Percentiles rank a stretch among this genome's conserved stretches.
These are phyloP conservation scores for Cosmia trapezina DNA, from an alignment of 2,888 invertebrate genomes.

Conservation along the genomic window DNA sequence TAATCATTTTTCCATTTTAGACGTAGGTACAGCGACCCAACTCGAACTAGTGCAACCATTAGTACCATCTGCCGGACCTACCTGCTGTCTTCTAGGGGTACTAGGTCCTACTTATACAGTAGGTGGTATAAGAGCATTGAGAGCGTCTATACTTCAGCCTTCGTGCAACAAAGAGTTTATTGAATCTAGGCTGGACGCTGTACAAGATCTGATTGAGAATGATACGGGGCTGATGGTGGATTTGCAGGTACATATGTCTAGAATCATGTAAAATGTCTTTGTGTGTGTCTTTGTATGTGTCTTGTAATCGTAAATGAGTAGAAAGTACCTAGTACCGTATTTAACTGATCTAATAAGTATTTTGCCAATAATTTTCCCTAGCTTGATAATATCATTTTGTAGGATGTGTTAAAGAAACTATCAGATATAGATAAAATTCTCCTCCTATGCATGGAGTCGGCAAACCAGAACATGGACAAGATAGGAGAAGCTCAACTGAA, in stretches of 20 bases:
- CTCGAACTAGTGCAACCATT: constrained; percentile 93
- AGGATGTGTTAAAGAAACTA: constrained; percentile 92
- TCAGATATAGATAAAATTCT: constrained; percentile 95
- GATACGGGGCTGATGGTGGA: constrained; percentile 91
- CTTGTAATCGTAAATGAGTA: no score
- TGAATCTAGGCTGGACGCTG: constrained; percentile 92
- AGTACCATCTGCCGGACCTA: constrained; percentile 83
- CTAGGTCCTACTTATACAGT: constrained; percentile 85
- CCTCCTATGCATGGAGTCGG: constrained; percentile 86
- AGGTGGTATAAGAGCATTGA: constrained; percentile 94
- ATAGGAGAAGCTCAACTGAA: constrained; percentile 94
- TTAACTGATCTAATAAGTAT: no score
- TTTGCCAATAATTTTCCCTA: no score
- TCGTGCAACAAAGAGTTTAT: constrained; percentile 92
- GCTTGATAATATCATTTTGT: constrained; percentile 49
- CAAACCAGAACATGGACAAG: constrained; percentile 87
- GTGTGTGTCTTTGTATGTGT: no score
- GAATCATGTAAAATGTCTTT: neutral
- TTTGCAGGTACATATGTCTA: constrained; percentile 89
- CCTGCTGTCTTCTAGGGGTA: constrained; percentile 85
- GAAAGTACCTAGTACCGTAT: no score
- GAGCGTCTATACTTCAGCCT: constrained; percentile 95
- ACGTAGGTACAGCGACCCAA: constrained; percentile 94
- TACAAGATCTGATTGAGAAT: constrained; percentile 94
- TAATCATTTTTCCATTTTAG: constrained; percentile 83